A percentile compares a stretch with the other conserved stretches of the same genome.
These are phyloP conservation scores for Paradoxurus hermaphroditus DNA, from an alignment of 2,113 vertebrate genomes.

Conservation along the genomic window DNA sequence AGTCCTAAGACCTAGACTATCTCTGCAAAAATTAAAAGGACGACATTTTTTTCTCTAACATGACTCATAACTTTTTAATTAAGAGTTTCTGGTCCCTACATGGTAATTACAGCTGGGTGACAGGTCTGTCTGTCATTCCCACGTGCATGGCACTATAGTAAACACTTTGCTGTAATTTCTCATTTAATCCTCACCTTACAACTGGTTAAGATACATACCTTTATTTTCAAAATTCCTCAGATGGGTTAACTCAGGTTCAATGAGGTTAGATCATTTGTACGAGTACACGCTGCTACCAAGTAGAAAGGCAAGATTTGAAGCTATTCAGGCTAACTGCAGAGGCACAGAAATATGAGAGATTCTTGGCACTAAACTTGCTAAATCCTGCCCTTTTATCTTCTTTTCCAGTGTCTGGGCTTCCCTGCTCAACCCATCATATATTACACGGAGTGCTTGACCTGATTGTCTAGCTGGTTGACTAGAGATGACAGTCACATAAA, in stretches of 20 bases:
- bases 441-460: too few species aligned
- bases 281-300: not conserved
- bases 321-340: not conserved
- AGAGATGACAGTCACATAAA: not conserved
- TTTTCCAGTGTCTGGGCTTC: not conserved
- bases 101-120: not conserved
- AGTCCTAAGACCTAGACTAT: not conserved
- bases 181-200: not conserved
- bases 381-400: not conserved
- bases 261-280: too few species aligned
- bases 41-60: not conserved
- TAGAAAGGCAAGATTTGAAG: not conserved
- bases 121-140: not conserved
- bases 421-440: not conserved
- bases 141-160: fast-evolving
- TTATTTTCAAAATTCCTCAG: not conserved
- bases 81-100: not conserved
- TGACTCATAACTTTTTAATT: not conserved
- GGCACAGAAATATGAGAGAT: not conserved
- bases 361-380: not conserved
- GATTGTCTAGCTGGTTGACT: not conserved
- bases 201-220: not conserved
- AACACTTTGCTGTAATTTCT: not conserved
- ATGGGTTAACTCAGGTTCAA: not conserved
- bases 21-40: not conserved